These are phyloP conservation scores for Kryptolebias marmoratus DNA, from an alignment of 2,113 vertebrate genomes.

Conservation along the genomic window DNA sequence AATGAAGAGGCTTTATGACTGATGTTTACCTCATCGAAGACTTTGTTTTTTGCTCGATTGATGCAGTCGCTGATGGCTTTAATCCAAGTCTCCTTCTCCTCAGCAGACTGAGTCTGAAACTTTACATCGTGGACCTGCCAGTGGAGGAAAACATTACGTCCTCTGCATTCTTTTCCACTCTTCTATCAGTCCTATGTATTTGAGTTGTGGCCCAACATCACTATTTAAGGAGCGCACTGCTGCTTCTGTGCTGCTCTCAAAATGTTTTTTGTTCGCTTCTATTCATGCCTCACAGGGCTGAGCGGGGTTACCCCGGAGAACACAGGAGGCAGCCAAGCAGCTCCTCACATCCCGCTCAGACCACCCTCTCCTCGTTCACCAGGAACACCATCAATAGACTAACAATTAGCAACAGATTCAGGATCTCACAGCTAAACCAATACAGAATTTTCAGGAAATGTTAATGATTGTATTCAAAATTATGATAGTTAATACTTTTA, in stretches of 20 bases:
- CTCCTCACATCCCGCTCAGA: slow-evolving; percentile 1
- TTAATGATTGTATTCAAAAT: too few relatives aligned
- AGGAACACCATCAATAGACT: too few relatives aligned
- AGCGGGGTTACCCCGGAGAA: slow-evolving; percentile 57
- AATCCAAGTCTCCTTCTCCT: slow-evolving; percentile 96
- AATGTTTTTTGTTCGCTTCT: slow-evolving; percentile 9
- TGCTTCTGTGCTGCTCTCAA: not conserved
- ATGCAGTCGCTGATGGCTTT: slow-evolving; percentile 92
- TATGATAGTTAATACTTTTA: too few relatives aligned
- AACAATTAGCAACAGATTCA: not conserved
- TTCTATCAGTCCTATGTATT: not conserved
- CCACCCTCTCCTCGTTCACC: too few relatives aligned
- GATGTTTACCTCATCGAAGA: slow-evolving; percentile 89
- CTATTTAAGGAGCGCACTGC: not conserved
- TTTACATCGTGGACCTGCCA: slow-evolving; percentile 91
- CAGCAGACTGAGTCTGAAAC: slow-evolving; percentile 85
- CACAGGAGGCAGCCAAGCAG: slow-evolving; percentile 39
- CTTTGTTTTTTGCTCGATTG: slow-evolving; percentile 90
- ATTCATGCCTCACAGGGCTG: slow-evolving; percentile 17
- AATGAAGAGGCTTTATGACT: not conserved
- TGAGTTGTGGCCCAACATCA: not conserved
- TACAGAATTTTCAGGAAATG: too few relatives aligned
- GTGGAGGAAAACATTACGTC: not conserved
- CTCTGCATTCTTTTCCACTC: not conserved
- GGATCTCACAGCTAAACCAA: not conserved